Base-by-base conservation (phyloP, 2,888 invertebrate species). In the Mechanitis mazaeus region DNA sequence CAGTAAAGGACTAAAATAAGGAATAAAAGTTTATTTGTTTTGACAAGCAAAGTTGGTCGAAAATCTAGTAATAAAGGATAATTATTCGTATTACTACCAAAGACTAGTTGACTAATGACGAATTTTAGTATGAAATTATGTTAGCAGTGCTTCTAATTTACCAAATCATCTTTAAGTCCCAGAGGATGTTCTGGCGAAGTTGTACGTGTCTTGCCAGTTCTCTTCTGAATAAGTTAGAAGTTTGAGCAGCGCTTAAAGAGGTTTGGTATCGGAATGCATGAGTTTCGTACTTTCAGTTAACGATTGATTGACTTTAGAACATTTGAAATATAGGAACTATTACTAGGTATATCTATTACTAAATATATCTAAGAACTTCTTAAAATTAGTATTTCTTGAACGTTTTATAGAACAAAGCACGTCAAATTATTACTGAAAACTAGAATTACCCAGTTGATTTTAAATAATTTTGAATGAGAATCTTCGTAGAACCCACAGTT, bases 181-280 rank as follows among this genome's bases (percentile, higher is more conserved):
- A 33, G 33, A 66, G 64, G 72, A 72, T 69, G 70, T 72, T 69
- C 67, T 68, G 67, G 68, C 64, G 57, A 67, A 69, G 68, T 68
- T 69, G 64, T 66, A 68, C 68, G 65, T 69, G 67, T 71, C 71
- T 69, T 59, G 67, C 65, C 62, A 63, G 67, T 65, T 70, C 68
- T 64, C 63, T 68, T 61, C 68, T 70, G 69, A 69, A 71, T 72
- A 71, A 70, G 64, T 71, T 64, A 72, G 65, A 70, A 67, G 68
- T 69, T 71, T 63, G 62, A 58, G 61, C 58, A 56, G 54, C 59
- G 64, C 60, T 68, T 68, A 61, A 58, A 56, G 55, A 62, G 59
- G 58, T 58, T 66, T 64, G 60, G 62, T 64, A 65, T 69, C 60
- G 55, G 54, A 64, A 58, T 62, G 54, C 57, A 66, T 55, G 56